phyloP scores from a whole-genome alignment of 2,797 vertebrate species.

The Mormyrus proboscirostris region DNA sequence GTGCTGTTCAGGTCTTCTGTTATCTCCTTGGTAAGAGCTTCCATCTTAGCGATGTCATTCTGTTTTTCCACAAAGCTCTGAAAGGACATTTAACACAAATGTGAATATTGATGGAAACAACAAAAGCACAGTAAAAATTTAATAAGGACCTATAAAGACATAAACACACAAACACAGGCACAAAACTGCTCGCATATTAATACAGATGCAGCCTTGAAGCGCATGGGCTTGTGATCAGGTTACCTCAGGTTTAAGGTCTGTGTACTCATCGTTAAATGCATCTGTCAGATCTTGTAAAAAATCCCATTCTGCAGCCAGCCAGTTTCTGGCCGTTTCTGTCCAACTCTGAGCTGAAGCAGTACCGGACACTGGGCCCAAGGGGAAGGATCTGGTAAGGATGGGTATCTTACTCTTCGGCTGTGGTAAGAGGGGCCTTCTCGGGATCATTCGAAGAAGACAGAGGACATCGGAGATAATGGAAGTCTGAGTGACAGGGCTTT shows the following conservation, averaged over 20 bases:
- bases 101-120: constrained; percentile 3
- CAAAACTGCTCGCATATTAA: constrained; percentile 5
- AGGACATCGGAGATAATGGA: constrained; percentile 57
- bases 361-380: background rate
- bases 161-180: constrained; percentile 12
- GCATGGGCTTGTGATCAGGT: background rate
- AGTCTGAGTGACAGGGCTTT: constrained; percentile 36
- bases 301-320: constrained; percentile 41
- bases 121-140: background rate
- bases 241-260: constrained; percentile 56
- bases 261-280: constrained; percentile 65
- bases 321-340: constrained; percentile 19
- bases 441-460: constrained; percentile 53
- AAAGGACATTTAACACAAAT: constrained; percentile 33
- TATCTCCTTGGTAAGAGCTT: constrained; percentile 54
- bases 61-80: constrained; percentile 44
- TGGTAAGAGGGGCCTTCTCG: constrained; percentile 40
- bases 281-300: constrained; percentile 58
- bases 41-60: constrained; percentile 49
- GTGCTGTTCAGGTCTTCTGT: constrained; percentile 52
- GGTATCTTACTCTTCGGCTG: constrained; percentile 60
- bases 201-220: background rate
- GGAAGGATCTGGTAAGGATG: constrained; percentile 39
- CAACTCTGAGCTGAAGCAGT: background rate
- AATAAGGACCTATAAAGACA: constrained; percentile 19